Evolutionary conservation across 2,888 invertebrate genomes (phyloP), one percentile per base, ranked within the genome.

Genomic region (Cybosia mesomella): DNA sequence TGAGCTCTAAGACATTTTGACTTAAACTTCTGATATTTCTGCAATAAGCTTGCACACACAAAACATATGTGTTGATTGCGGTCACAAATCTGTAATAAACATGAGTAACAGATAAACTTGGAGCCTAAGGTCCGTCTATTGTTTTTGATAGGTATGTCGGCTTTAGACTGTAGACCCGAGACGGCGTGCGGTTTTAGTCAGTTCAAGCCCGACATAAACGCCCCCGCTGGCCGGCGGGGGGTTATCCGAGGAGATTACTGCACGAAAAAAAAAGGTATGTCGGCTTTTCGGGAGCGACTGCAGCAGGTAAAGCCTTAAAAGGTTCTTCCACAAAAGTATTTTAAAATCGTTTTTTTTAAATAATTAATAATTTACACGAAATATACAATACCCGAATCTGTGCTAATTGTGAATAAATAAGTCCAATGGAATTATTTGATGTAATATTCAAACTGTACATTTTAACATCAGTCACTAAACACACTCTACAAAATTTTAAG

Each of bases 21-120:
- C 49, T 78, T 79, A 32, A 87, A 87, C n/a, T 77, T 68, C 61
- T 80, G 76, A 78, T 76, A 83, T 53, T 85, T 86, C 0, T 64
- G 32, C 1, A 87, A 64, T n/a, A 83, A 64, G 15, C 75, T 77
- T 7, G 77, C 76, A 77, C 86, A 86, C 67, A 81, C 79, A 70
- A 73, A 85, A 71, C 85, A 87, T 18, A 86, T 70, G 66, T 74
- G 58, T 61, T 79, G 73, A 64, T 74, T 71, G 11, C 53, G 60
- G 55, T 73, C 67, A 64, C 53, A 66, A 15, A 73, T 57, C 63
- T 63, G 78, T 64, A 76, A 66, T 67, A 73, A 32, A 69, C 24
- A 7, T 58, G 54, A 34, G 15, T 9, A 36, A 34, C 21, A 9
- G 3, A 59, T 58, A 59, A n/a, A 22, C 18, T 28, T 28, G 28